These are phyloP conservation scores for Polydesmus complanatus DNA, from an alignment of 2,888 invertebrate genomes.

Conservation along the genomic window DNA sequence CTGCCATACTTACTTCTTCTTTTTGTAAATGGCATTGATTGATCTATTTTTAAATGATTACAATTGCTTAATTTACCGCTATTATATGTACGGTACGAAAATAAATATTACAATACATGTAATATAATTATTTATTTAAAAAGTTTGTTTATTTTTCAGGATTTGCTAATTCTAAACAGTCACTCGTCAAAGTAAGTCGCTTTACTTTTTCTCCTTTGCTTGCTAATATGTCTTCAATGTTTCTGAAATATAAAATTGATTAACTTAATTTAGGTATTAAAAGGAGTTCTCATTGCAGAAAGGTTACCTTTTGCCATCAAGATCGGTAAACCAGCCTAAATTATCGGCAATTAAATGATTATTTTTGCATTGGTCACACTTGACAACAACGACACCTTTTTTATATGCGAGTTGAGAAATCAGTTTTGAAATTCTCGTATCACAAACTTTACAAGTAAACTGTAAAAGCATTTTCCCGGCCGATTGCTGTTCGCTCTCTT, in stretches of 20 bases:
- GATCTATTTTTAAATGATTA: too few species aligned
- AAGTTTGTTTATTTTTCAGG: too few species aligned
- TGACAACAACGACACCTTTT: slow-evolving; percentile 81
- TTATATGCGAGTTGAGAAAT: slow-evolving; percentile 75
- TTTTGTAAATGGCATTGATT: too few species aligned
- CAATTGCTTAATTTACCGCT: too few species aligned
- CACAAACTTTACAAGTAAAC: slow-evolving; percentile 84
- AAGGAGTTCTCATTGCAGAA: too few species aligned
- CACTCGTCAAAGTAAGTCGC: neutral
- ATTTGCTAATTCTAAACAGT: slow-evolving; percentile 1
- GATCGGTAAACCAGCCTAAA: slow-evolving; percentile 80
- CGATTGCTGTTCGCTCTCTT: neutral
- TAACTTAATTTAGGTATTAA: neutral
- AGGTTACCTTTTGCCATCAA: slow-evolving; percentile 32
- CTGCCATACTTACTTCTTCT: too few species aligned
- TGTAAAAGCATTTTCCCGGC: slow-evolving; percentile 47
- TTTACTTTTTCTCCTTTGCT: slow-evolving; percentile 70
- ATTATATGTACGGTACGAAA: too few species aligned
- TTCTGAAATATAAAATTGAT: slow-evolving; percentile 33
- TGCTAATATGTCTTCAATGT: slow-evolving; percentile 79
- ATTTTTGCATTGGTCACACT: slow-evolving; percentile 72
- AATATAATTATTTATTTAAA: too few species aligned
- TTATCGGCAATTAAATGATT: slow-evolving; percentile 94
- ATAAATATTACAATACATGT: too few species aligned
- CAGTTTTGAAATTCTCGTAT: slow-evolving; percentile 55